Conservation (phyloP, 2,888 invertebrate species). For the Ramazzottius varieornatus region DNA sequence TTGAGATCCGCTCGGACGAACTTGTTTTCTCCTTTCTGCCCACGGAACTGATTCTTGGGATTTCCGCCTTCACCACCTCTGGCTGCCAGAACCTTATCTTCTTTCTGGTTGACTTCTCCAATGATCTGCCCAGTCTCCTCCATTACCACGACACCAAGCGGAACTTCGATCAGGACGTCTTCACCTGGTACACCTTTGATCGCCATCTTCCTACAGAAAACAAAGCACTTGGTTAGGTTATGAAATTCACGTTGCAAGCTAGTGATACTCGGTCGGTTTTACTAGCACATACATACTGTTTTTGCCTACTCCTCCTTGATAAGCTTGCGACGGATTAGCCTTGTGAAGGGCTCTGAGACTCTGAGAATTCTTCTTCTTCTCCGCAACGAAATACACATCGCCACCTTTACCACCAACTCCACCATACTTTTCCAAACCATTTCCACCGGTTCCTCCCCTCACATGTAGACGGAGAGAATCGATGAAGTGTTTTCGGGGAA, state of each 20-base stretch:
- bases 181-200: conserved; percentile 38
- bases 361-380: conserved; percentile 9
- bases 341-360: neutral
- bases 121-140: conserved; percentile 37
- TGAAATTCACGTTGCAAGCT: too few species aligned
- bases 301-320: neutral
- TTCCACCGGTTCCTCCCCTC: conserved; percentile 54
- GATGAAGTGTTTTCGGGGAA: conserved; percentile 30
- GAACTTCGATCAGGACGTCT: conserved; percentile 44
- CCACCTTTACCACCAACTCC: conserved; percentile 74
- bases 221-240: too few species aligned
- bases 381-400: conserved; percentile 37
- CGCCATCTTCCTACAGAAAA: conserved; percentile 5
- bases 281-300: neutral
- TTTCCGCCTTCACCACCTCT: conserved; percentile 59
- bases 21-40: conserved; percentile 42
- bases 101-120: conserved; percentile 47
- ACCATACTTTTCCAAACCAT: conserved; percentile 49
- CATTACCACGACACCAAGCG: conserved; percentile 47
- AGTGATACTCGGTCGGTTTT: too few species aligned
- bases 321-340: neutral
- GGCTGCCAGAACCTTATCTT: conserved; percentile 41
- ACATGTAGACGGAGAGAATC: conserved; percentile 54
- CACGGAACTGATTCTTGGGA: conserved; percentile 44
- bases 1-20: conserved; percentile 57